Base-by-base conservation (phyloP, 2,888 invertebrate species). In the Steinernema scapterisci region DNA sequence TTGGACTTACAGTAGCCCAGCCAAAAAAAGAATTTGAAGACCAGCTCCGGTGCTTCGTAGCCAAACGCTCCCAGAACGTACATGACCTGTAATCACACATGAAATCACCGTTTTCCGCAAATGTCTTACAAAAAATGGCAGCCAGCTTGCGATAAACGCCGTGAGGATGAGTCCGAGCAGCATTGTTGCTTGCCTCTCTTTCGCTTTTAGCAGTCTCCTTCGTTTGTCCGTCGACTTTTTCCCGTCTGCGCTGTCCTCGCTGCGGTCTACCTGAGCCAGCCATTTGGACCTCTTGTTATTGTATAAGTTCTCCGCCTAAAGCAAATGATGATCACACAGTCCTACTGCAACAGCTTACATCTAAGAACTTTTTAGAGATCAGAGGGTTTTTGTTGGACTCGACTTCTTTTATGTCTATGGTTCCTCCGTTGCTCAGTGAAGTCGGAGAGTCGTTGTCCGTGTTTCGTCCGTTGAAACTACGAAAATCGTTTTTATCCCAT, bases 81-180 rank as follows among this genome's bases (percentile, higher is more conserved):
- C 77, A 89, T 82, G 5, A 87, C 93, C 86, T 86, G 77, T 6
- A 70, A 83, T 27, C 13, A 16, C 77, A 71, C 11, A 77, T 25
- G n/a, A 46, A 76, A 5, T 31, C 72, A 21, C 6, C 7, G 23
- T n/a, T 19, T 71, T 1, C 13, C 72, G 56, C 21, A 70, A 13
- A 52, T 27, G 78, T 77, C 85, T 83, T 72, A 86, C 85, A 91
- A 97, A 99, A 89, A 99, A 99, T 0, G 97, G 97, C 87, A 97
- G 90, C 97, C 97, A 97, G 88, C 96, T 96, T 76, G 95, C 93
- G 84, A 97, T 97, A 89, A 99, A 99, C 83, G 96, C 95, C 78
- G 95, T 96, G 94, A 99, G 95, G 82, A 99, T 97, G 77, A 99
- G 91, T 48, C 97, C 97, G 80, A 99, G 90, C 81, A 99, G 96